Conservation (phyloP, 2,797 vertebrate genomes). For the Semaprochilodus insignis region DNA sequence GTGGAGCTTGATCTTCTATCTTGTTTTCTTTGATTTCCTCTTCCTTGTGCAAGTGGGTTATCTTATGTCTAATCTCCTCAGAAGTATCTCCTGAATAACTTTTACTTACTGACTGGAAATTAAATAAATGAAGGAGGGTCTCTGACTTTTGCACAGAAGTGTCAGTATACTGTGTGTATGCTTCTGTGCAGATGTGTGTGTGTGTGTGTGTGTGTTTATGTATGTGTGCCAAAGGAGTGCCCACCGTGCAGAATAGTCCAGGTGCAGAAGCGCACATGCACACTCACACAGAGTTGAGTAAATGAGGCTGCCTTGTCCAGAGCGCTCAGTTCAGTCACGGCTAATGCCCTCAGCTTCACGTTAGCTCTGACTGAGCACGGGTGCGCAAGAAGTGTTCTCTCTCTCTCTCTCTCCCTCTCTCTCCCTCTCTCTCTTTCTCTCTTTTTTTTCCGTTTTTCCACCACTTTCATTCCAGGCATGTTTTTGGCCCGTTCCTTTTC, state of each 20-base stretch:
- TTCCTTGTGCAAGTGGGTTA: too few relatives aligned
- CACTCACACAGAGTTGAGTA: constrained; percentile 18
- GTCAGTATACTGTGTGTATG: not conserved
- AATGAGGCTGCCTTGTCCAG: constrained; percentile 31
- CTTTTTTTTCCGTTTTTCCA: constrained; percentile 50
- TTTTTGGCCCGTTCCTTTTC: constrained; percentile 64
- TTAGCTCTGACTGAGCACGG: not conserved
- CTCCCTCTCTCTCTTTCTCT: not conserved
- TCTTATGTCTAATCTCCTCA: too few relatives aligned
- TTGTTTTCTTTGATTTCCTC: too few relatives aligned
- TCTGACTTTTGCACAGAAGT: too few relatives aligned
- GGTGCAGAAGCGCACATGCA: constrained; percentile 11
- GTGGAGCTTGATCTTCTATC: too few relatives aligned
- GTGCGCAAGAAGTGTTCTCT: constrained; percentile 8
- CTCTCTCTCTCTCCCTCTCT: not conserved
- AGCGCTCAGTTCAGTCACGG: constrained; percentile 27
- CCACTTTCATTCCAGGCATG: constrained; percentile 73
- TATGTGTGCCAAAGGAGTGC: not conserved
- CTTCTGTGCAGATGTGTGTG: not conserved
- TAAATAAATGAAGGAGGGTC: too few relatives aligned
- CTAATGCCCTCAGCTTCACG: not conserved
- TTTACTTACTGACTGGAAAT: too few relatives aligned
- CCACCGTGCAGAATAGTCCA: constrained; percentile 15
- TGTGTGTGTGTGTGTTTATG: not conserved
- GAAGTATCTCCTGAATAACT: too few relatives aligned